Conservation (phyloP, 2,113 vertebrate genomes). For the Jaculus jaculus region DNA sequence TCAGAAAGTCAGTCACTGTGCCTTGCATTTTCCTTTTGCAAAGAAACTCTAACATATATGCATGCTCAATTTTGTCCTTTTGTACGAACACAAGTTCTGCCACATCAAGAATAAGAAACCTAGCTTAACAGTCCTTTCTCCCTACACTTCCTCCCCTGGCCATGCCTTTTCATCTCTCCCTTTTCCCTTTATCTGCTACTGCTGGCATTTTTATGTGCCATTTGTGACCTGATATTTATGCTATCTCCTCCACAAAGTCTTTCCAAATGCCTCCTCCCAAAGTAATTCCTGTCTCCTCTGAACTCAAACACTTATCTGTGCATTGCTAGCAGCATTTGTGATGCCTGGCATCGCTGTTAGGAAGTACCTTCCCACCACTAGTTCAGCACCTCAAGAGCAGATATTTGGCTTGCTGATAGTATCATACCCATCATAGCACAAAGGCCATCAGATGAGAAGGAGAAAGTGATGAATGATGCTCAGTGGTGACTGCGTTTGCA, state of each 20-base stretch:
- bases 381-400: background rate
- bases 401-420: background rate
- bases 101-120: background rate
- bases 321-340: no score
- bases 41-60: background rate
- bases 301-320: background rate
- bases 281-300: background rate
- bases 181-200: background rate
- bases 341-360: no score
- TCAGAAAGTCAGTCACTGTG: background rate
- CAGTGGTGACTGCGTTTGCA: background rate
- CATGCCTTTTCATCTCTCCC: background rate
- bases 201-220: background rate
- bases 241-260: background rate
- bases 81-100: background rate
- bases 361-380: background rate
- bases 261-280: background rate
- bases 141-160: background rate
- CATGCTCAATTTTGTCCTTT: background rate
- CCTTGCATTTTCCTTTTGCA: background rate
- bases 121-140: background rate
- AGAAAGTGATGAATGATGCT: background rate
- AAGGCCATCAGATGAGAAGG: background rate
- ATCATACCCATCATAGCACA: background rate
- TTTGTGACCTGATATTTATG: background rate